Evolutionary conservation across 2,797 vertebrate genomes (phyloP), one percentile per base, ranked within the genome.

Genomic region (Aselliscus stoliczkanus): DNA sequence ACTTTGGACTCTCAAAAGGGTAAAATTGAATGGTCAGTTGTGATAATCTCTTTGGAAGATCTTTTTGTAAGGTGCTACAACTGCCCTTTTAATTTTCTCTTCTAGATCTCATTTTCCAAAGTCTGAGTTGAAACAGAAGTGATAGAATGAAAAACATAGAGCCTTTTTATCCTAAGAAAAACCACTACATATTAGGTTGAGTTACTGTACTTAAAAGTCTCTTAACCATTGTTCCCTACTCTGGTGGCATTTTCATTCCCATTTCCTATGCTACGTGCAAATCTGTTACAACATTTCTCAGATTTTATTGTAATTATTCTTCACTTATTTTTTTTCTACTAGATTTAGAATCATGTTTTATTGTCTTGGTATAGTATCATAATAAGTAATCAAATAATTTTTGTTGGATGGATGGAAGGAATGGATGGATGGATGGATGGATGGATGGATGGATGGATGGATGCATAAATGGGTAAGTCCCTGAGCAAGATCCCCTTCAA

Each of bases 401-500:
- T 94, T 93, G 7, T 67, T 80, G 37, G 69, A 60, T 88, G 69
- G n/a, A 84, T 83, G 64, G 79, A n/a, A n/a, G n/a, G n/a, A n/a
- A 83, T 81, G 56, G 56, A 65, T 94, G 88, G 95, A 31, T 80
- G 64, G 90, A 54, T 90, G 39, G 52, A 84, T 83, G 64, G 79
- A 83, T 81, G 56, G 56, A 65, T n/a, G n/a, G 80, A 87, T 83
- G 27, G n/a, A 84, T 83, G 64, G 79, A 83, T 81, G 56, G 56
- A 65, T 94, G 88, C 95, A 31, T 80, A 58, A 92, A 54, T 90
- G 39, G 52, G 31, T 85, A 90, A 77, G 27, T 92, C 60, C 52
- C 92, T 58, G 86, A 85, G 70, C 56, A 92, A 14, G 31, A 62
- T 88, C 42, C 80, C 37, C 93, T 58, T 96, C 80, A 87, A 94